Conservation (phyloP, 2,113 vertebrate genomes). For the Vimba vimba region DNA sequence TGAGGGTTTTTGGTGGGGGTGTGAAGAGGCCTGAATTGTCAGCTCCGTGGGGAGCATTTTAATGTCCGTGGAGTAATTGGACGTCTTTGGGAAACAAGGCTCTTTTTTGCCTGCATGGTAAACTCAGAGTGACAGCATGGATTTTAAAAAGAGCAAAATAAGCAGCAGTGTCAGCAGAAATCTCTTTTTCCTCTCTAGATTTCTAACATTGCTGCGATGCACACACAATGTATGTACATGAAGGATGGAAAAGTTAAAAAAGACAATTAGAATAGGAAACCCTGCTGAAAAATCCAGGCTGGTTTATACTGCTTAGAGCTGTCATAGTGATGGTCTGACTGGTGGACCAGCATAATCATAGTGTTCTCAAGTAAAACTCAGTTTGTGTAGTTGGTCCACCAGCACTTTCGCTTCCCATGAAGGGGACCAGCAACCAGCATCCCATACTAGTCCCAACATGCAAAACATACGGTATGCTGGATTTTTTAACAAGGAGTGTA, state of each 20-base stretch:
- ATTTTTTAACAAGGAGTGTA: neutral
- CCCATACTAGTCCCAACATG: too few relatives aligned
- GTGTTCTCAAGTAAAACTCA: too few relatives aligned
- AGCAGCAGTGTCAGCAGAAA: conserved; percentile 28
- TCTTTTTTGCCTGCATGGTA: conserved; percentile 45
- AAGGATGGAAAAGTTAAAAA: neutral
- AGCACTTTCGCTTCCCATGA: too few relatives aligned
- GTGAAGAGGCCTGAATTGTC: conserved; percentile 21
- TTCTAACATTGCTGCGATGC: conserved; percentile 20
- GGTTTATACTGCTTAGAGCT: too few relatives aligned
- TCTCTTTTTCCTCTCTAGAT: neutral
- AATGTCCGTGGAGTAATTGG: conserved; percentile 41
- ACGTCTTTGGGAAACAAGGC: conserved; percentile 24
- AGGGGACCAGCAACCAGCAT: too few relatives aligned
- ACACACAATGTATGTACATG: conserved; percentile 14
- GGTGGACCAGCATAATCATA: too few relatives aligned
- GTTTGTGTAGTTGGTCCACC: too few relatives aligned
- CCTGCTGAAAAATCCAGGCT: too few relatives aligned
- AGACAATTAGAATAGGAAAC: too few relatives aligned
- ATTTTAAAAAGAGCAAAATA: conserved; percentile 24
- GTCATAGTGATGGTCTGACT: too few relatives aligned
- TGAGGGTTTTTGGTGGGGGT: neutral
- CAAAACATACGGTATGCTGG: too few relatives aligned
- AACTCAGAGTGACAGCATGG: conserved; percentile 42
- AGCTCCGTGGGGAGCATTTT: conserved; percentile 15